phyloP scores from a whole-genome alignment of 2,797 vertebrate genomes.

The Denticeps clupeoides region DNA sequence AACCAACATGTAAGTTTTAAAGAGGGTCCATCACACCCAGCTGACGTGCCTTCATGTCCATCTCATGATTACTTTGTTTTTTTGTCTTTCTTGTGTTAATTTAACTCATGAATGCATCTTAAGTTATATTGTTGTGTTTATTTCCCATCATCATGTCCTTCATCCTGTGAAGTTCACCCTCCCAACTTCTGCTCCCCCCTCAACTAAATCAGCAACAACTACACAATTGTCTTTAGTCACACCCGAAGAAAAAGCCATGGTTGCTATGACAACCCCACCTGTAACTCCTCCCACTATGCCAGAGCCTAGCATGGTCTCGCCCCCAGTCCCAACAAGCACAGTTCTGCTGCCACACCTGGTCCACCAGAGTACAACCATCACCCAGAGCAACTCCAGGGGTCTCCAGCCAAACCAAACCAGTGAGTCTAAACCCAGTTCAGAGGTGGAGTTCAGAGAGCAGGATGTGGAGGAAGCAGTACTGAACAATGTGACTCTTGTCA shows the following conservation, averaged over 20 bases:
- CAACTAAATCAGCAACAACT: conserved; percentile 28
- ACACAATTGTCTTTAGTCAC: conserved; percentile 25
- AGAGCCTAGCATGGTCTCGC: no score
- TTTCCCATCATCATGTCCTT: conserved; percentile 22
- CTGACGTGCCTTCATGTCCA: background rate
- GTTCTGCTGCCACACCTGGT: no score
- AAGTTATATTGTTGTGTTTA: conserved; percentile 2
- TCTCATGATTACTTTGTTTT: background rate
- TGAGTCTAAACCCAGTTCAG: no score
- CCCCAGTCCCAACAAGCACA: no score
- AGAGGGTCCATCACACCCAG: background rate
- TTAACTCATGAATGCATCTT: no score
- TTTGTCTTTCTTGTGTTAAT: background rate
- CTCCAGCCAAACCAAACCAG: no score
- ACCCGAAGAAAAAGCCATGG: conserved; percentile 27
- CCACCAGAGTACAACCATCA: no score
- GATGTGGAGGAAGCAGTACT: no score
- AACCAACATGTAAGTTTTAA: conserved; percentile 69
- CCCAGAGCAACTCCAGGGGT: no score
- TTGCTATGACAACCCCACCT: conserved; percentile 16
- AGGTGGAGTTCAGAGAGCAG: no score
- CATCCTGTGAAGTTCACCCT: conserved; percentile 52
- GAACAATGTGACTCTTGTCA: no score
- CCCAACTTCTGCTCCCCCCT: conserved; percentile 40
- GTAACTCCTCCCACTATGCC: conserved; percentile 15